Percentiles rank a stretch among this genome's conserved stretches.
Conservation (phyloP, 2,113 vertebrate species). For the Mohoua ochrocephala region DNA sequence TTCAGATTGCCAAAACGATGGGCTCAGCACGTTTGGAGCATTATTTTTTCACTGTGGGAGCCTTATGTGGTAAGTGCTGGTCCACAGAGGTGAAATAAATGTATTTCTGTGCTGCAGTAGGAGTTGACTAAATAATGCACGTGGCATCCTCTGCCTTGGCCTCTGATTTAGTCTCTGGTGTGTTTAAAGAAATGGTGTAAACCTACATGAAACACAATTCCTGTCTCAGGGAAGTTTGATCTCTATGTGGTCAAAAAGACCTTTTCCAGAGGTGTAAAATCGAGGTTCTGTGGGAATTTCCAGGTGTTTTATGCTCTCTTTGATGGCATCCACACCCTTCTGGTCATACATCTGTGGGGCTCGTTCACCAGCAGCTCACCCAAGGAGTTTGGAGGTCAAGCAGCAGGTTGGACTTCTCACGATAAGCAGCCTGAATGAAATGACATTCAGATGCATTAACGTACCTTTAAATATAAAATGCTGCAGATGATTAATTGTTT, state of each 20-base stretch:
- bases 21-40: background rate
- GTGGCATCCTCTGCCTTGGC: background rate
- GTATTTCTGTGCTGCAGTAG: accelerated
- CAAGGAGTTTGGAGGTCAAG: background rate
- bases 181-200: background rate
- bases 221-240: background rate
- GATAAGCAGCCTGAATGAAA: background rate
- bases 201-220: background rate
- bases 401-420: background rate
- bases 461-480: accelerated
- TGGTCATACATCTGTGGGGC: accelerated
- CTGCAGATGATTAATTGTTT: background rate
- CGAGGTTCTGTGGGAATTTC: background rate
- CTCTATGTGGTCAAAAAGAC: background rate
- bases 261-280: background rate
- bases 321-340: background rate
- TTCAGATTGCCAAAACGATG: background rate
- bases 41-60: background rate
- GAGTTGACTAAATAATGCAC: background rate
- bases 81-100: background rate
- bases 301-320: accelerated
- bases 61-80: background rate
- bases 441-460: background rate
- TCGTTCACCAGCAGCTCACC: background rate
- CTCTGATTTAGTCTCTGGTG: background rate